Base-by-base conservation (phyloP, 2,797 vertebrate genomes). In the Cyclopterus lumpus region DNA sequence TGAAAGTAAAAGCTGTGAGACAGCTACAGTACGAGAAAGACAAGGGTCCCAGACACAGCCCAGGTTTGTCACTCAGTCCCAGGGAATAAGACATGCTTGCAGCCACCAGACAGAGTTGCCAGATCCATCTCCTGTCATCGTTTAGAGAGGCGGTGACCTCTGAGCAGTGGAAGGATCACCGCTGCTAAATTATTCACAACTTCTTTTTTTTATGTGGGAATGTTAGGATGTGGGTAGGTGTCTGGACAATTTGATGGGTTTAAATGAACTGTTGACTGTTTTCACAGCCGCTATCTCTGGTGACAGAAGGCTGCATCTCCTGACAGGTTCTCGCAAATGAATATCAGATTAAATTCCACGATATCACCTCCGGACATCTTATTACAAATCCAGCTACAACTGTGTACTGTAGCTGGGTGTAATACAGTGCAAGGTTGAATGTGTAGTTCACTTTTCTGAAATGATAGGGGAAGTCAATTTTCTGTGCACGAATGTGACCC, bases 101-200 rank as follows among this genome's bases (percentile, higher is more conserved):
- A 84, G 54, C 32, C 5, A 49, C 54, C 18, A 44, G 71, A 82
- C 67, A 72, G 53, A 71, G 68, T 75, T 66, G 64, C 68, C 61
- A 82, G 46, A 82, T 78, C 75, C 63, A 73, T 88, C 79, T 84
- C 36, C 79, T 86, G 75, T 85, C 85, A 77, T 82, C 80, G 64
- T 75, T 81, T 75, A 84, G 74, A 70, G 62, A 88, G 77, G 61
- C 67, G 8, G 12, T 81, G 87, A 89, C 87, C 83, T 82, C 81
- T 64, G 67, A 83, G 66, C 66, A 38, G 71, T 0, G 10, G 63
- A 57, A 76, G 57, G 59, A 83, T 61, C 68, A 77, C 55, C 20
- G 30, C 67, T 81, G 67, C 73, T 87, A 76, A 88, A 91, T 90
- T 64, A 86, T 91, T 89, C 80, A 85, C 62, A n/a, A 24, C 65